A percentile compares a stretch with the other conserved stretches of the same genome.
Conservation (phyloP, 64 coral and sea anemone species). For the Hydrozoanthus tunicans region DNA sequence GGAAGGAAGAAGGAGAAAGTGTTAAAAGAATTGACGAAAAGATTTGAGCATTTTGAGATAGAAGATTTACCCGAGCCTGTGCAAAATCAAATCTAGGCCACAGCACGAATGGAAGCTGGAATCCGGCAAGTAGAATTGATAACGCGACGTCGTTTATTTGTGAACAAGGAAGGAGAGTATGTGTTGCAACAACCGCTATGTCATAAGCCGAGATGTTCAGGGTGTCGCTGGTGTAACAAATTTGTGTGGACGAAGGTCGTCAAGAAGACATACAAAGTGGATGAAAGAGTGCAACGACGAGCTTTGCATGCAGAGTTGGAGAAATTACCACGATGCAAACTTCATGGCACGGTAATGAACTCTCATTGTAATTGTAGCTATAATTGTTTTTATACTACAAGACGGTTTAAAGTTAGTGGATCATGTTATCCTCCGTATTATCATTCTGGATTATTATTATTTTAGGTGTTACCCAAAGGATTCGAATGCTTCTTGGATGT, state of each 20-base stretch:
- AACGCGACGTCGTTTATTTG: conserved; percentile 51
- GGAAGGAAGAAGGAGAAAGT: neutral
- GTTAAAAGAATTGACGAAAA: conserved; percentile 11
- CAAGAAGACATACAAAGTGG: conserved; percentile 51
- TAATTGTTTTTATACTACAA: conserved; percentile 51
- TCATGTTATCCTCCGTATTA: conserved; percentile 49
- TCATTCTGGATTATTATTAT: conserved; percentile 53
- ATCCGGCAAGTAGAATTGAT: conserved; percentile 30
- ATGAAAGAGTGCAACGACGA: conserved; percentile 51
- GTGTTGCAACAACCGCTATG: conserved; percentile 50
- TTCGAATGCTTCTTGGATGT: conserved; percentile 51
- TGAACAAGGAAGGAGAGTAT: conserved; percentile 51
- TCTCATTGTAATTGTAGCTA: conserved; percentile 52
- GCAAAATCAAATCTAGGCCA: conserved; percentile 12
- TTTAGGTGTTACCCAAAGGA: conserved; percentile 51
- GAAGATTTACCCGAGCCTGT: conserved; percentile 15
- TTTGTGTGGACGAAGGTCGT: conserved; percentile 48
- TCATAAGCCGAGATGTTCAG: conserved; percentile 48
- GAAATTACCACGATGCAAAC: neutral
- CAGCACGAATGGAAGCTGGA: neutral
- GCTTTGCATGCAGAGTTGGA: conserved; percentile 50
- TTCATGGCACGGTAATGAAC: neutral
- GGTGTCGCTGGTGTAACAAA: conserved; percentile 50
- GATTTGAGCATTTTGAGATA: conserved; percentile 12
- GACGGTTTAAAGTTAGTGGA: conserved; percentile 51